phyloP scores from a whole-genome alignment of 2,888 invertebrate species.

The Nemoura dubitans region DNA sequence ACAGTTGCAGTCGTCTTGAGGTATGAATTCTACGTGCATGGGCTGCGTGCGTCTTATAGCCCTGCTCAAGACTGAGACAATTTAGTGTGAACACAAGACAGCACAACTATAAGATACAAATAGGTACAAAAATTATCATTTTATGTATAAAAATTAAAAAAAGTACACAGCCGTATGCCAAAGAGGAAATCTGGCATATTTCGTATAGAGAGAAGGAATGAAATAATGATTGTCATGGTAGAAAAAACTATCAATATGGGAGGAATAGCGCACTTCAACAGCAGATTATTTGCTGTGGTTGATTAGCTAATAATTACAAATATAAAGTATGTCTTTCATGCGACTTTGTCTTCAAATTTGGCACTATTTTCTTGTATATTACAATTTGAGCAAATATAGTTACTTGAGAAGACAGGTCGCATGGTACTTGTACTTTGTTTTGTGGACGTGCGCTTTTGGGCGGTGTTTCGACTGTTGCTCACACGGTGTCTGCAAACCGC shows the following conservation, averaged over 20 bases:
- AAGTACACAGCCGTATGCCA: constrained; percentile 41
- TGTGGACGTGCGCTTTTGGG: not conserved
- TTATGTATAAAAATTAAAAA: constrained; percentile 15
- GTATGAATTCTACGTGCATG: not conserved
- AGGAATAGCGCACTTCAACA: constrained; percentile 10
- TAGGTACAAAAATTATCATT: constrained; percentile 4
- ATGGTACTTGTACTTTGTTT: not conserved
- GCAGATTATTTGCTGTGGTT: constrained; percentile 1
- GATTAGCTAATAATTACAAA: not conserved
- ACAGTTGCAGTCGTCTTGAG: not conserved
- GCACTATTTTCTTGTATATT: constrained; percentile 37
- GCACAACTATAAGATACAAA: constrained; percentile 25
- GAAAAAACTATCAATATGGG: not conserved
- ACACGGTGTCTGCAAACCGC: not conserved
- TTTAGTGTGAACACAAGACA: constrained; percentile 28
- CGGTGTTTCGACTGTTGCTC: not conserved
- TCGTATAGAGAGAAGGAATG: constrained; percentile 22
- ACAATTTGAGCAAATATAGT: constrained; percentile 39
- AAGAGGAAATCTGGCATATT: constrained; percentile 35
- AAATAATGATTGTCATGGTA: constrained; percentile 7
- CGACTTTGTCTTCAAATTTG: constrained; percentile 28
- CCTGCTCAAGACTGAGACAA: not conserved
- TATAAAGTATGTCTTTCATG: constrained; percentile 20
- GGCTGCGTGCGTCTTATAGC: not conserved
- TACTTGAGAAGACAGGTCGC: constrained; percentile 20